Evolutionary conservation across 92 coral and sea anemone species (phyloP).

Genomic region (Palythoa heliodiscus): DNA sequence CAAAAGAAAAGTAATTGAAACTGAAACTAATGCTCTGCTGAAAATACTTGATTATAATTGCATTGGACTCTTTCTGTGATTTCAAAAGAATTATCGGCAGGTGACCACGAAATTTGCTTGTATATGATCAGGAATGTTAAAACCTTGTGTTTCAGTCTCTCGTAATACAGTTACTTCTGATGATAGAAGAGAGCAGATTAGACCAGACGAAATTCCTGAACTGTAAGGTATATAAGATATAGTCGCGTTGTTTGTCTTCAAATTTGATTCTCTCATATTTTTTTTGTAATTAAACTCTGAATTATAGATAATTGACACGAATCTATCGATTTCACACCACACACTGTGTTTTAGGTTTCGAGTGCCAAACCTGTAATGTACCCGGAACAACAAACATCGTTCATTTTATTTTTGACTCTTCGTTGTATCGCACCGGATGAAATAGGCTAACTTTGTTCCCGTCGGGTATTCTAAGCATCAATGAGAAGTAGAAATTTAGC

Average conservation of each 20-base stretch:
- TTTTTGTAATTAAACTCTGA: not conserved
- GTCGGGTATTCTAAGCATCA: too few species aligned
- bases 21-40: not conserved
- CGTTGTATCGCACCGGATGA: too few species aligned
- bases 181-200: not conserved
- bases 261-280: too few species aligned
- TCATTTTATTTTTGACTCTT: too few species aligned
- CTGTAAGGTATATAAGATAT: slow-evolving; percentile 1
- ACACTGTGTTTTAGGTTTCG: slow-evolving; percentile 8
- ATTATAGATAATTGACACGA: not conserved
- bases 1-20: slow-evolving; percentile 39
- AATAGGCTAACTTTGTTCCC: too few species aligned
- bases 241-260: not conserved
- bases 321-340: slow-evolving; percentile 19
- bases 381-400: too few species aligned
- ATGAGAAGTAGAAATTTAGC: too few species aligned
- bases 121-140: slow-evolving; percentile 20
- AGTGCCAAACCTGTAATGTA: not conserved
- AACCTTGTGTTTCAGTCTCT: not conserved
- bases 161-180: slow-evolving; percentile 5
- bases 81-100: slow-evolving; percentile 30
- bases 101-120: slow-evolving; percentile 17
- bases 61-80: not conserved
- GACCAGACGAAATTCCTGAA: not conserved
- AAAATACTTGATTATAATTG: slow-evolving; percentile 23